These are phyloP conservation scores for Neolamprologus caudopunctatus DNA, from an alignment of 2,113 vertebrate genomes.

Conservation along the genomic window DNA sequence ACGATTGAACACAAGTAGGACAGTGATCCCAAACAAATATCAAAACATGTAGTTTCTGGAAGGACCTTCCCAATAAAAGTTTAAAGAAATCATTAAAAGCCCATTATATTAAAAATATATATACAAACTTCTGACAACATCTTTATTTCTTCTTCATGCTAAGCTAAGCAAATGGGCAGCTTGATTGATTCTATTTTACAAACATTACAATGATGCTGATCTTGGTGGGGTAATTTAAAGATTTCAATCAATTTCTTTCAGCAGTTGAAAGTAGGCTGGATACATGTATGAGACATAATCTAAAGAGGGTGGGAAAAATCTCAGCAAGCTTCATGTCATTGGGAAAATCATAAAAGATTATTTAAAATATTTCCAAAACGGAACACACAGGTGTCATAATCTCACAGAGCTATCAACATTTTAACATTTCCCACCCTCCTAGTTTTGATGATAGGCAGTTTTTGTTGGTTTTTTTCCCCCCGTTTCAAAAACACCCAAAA, in stretches of 20 bases:
- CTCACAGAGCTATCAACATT: not conserved
- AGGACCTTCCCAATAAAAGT: not conserved
- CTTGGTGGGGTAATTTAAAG: not conserved
- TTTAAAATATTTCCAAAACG: not conserved
- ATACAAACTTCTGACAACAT: not conserved
- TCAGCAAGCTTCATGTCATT: not conserved
- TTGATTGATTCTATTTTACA: fast-evolving
- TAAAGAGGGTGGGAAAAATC: not conserved
- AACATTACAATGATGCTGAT: not conserved
- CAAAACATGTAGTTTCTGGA: fast-evolving
- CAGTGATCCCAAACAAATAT: not conserved
- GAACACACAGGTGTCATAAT: not conserved
- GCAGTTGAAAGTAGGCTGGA: not conserved
- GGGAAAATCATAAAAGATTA: not conserved
- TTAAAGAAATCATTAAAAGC: not conserved
- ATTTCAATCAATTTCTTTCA: not conserved
- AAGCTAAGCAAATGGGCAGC: not conserved
- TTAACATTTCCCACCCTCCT: not conserved
- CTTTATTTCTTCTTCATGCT: not conserved
- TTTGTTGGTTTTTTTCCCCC: fast-evolving
- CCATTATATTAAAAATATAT: no score
- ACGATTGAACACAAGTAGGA: not conserved
- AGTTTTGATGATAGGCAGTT: not conserved
- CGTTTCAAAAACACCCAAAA: not conserved
- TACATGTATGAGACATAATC: not conserved